phyloP scores from a whole-genome alignment of 2,888 invertebrate genomes.

The Nymphalis urticae region DNA sequence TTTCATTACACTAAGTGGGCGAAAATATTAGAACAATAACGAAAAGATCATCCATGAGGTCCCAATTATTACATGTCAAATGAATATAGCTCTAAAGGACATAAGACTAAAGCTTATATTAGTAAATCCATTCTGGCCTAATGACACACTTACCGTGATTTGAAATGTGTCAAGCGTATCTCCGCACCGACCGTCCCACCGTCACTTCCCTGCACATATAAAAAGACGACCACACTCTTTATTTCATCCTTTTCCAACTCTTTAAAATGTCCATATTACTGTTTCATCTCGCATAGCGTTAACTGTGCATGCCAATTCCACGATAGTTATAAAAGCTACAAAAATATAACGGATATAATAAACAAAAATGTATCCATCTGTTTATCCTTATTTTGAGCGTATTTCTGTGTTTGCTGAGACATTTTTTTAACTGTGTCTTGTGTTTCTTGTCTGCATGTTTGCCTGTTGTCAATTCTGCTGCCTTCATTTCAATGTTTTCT shows the following conservation, averaged over 20 bases:
- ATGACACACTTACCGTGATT: slow-evolving; percentile 51
- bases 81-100: slow-evolving; percentile 5
- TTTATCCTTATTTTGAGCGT: slow-evolving; percentile 26
- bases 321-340: slow-evolving; percentile 66
- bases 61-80: slow-evolving; percentile 2
- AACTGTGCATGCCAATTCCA: slow-evolving; percentile 77
- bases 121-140: slow-evolving; percentile 14
- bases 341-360: slow-evolving; percentile 52
- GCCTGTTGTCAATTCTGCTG: slow-evolving; percentile 50
- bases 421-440: slow-evolving; percentile 47
- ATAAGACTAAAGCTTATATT: slow-evolving; percentile 14
- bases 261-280: slow-evolving; percentile 49
- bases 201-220: slow-evolving; percentile 79
- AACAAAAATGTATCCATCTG: slow-evolving; percentile 50
- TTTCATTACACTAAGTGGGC: slow-evolving; percentile 15
- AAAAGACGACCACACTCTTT: slow-evolving; percentile 81
- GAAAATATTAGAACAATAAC: slow-evolving; percentile 8
- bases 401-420: slow-evolving; percentile 39
- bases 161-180: slow-evolving; percentile 44
- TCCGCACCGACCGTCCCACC: slow-evolving; percentile 49
- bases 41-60: slow-evolving; percentile 4
- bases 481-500: slow-evolving; percentile 50
- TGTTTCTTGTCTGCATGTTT: slow-evolving; percentile 50
- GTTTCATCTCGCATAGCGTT: slow-evolving; percentile 59
- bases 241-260: slow-evolving; percentile 53